Conservation (phyloP, 1,140 invertebrate species). For the Hycleus phaleratus region DNA sequence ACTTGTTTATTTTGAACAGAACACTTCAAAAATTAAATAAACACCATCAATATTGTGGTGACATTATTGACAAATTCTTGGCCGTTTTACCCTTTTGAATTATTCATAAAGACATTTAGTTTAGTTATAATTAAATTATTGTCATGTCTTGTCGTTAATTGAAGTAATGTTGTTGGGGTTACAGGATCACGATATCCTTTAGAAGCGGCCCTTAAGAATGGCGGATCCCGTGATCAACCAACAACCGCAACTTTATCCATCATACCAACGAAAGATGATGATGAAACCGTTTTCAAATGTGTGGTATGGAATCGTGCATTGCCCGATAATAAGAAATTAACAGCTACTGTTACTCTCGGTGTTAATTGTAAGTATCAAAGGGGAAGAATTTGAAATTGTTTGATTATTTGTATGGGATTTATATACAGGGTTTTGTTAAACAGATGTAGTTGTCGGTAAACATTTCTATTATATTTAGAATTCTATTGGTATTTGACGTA, state of each 20-base stretch:
- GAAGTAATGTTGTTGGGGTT: neutral
- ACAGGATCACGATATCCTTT: constrained; percentile 53
- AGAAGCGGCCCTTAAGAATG: constrained; percentile 56
- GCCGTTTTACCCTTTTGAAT: no score
- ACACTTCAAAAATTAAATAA: no score
- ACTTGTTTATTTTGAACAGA: no score
- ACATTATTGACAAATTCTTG: no score
- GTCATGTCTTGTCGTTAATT: no score
- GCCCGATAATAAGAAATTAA: constrained; percentile 66
- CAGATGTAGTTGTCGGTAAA: constrained; percentile 5
- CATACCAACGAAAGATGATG: constrained; percentile 71
- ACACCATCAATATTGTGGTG: no score
- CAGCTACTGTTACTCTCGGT: constrained; percentile 67
- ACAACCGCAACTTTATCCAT: constrained; percentile 66
- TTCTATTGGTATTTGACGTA: no score
- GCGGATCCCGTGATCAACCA: constrained; percentile 58
- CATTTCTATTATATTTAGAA: neutral
- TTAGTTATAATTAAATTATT: no score
- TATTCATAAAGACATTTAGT: no score
- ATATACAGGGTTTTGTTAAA: neutral
- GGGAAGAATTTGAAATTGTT: neutral
- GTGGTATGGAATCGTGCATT: constrained; percentile 84
- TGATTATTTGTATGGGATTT: neutral
- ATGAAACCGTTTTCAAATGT: constrained; percentile 72
- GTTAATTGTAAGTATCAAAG: constrained; percentile 75